Evolutionary conservation across 2,797 vertebrate species (phyloP).

Genomic region (Tenualosa thibaudeaui): DNA sequence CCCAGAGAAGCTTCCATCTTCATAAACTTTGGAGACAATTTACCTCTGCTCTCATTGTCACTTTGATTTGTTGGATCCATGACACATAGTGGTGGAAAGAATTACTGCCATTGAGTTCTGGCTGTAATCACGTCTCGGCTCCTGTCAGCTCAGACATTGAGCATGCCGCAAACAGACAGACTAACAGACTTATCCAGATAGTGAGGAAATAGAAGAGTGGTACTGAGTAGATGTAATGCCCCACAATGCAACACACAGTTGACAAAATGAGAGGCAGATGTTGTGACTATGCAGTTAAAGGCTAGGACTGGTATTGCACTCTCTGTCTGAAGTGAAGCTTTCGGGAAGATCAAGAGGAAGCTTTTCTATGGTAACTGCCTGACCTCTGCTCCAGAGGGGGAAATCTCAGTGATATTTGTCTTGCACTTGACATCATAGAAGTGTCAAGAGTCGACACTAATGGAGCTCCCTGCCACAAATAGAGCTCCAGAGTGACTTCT

Average conservation of each 20-base stretch:
- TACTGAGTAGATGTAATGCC: not conserved
- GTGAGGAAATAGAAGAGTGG: not conserved
- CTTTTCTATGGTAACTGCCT: not conserved
- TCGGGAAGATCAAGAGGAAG: not conserved
- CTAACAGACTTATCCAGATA: not conserved
- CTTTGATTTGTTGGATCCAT: not conserved
- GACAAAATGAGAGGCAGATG: not conserved
- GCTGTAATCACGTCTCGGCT: not conserved
- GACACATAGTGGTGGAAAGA: not conserved
- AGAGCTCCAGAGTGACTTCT: not conserved
- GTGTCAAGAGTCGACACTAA: not conserved
- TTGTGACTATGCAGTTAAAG: not conserved
- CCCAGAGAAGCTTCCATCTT: not conserved
- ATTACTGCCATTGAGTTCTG: not conserved
- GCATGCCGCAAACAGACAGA: not conserved
- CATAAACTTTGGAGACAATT: not conserved
- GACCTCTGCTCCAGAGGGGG: not conserved
- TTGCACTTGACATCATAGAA: conserved; percentile 7
- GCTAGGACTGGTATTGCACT: not conserved
- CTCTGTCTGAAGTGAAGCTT: not conserved
- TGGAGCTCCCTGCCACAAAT: not conserved
- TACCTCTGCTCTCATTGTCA: not conserved
- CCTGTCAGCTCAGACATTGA: not conserved
- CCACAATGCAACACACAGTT: not conserved
- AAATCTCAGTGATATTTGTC: not conserved